Base-by-base conservation (phyloP, 2,113 vertebrate genomes). In the Maccullochella peelii region DNA sequence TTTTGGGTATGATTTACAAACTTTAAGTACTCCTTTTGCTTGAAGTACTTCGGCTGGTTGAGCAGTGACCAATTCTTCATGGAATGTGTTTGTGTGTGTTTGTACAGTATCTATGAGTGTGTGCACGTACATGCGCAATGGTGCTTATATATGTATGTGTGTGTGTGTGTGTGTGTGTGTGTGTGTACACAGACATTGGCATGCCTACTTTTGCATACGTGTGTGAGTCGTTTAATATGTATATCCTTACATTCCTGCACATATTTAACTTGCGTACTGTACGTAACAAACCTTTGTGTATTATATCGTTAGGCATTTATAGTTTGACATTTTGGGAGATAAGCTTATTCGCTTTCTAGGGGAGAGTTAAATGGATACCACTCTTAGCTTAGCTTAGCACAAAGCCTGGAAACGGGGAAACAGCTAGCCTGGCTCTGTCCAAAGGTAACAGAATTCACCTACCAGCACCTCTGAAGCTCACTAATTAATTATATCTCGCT, bases 21-120 rank as follows among this genome's bases (percentile, higher is more conserved):
- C 40, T 80, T 67, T 74, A 92, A 95, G 94, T 94, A 94, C 93
- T 94, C 79, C 84, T 83, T 90, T 87, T 70, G 81, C 85, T 92
- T 79, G 52, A 85, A 91, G 93, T 94, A 94, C 93, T 95, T 94
- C 90, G 80, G 94, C 95, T 96, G 95, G 94, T 96, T 96, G 94
- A 95, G 88, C 86, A 93, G 92, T 91, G 95, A 95, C 95, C 95
- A 96, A 95, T 89, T 87, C 59, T 87, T 77, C 52, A 67, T 84
- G 57, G 30, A 49, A 66, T 72, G 62, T 83, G 73, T 30, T n/a
- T 79, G 25, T 88, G 69, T 83, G 27, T 83, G 65, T 77, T 10
- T 73, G 16, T 63, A 33, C 21, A 36, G n/a, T 89, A 12, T 69
- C 59, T 63, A 27, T 71, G 79, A 47, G 50, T 83, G 57, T 63